Base-by-base conservation (phyloP, 2,113 vertebrate species). In the Gadus macrocephalus region DNA sequence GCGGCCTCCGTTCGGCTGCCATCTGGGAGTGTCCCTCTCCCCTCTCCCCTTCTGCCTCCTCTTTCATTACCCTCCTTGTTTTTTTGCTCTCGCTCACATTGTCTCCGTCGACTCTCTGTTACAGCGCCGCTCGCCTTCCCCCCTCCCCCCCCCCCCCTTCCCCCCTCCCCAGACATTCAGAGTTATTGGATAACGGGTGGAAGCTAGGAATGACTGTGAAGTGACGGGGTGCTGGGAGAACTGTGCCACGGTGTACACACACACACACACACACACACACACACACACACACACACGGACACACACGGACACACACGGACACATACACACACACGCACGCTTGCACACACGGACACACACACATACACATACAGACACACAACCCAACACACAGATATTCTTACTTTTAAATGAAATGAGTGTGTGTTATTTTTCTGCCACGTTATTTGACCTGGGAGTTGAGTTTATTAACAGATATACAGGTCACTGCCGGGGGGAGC, bases 1-100 rank as follows among this genome's bases (percentile, higher is more conserved):
- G 69, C 65, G 56, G 71, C 75, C 72, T 73, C 73, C 69, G 76
- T 75, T 14, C 65, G 25, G 71, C 84, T 84, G 84, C 83, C 77
- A 84, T 79, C 78, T 70, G 72, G 71, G 72, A 81, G 71, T 69
- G 80, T 69, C 25, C 20, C 27, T 15, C 12, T 49, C 19, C 28
- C 66, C 38, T 63, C 59, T 20, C 59, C 19, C 14, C 59, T 20
- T 5, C 12, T 19, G 9, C 59, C 22, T 61, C 7, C 22, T n/a
- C 22, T 61, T 19, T 61, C 59, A 61, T 19, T 19, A 20, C n/a
- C n/a, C 8, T 9, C 31, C 31, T 35, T 35, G 31, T 35, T 35
- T 4, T 35, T 35, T 25, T 25, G 42, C 42, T 49, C 9, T 9
- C 42, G 42, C 42, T 49, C 42, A 11, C 42, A 14, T 49, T 12